Conservation (phyloP, 1,140 invertebrate genomes). For the Colletes gigas region DNA sequence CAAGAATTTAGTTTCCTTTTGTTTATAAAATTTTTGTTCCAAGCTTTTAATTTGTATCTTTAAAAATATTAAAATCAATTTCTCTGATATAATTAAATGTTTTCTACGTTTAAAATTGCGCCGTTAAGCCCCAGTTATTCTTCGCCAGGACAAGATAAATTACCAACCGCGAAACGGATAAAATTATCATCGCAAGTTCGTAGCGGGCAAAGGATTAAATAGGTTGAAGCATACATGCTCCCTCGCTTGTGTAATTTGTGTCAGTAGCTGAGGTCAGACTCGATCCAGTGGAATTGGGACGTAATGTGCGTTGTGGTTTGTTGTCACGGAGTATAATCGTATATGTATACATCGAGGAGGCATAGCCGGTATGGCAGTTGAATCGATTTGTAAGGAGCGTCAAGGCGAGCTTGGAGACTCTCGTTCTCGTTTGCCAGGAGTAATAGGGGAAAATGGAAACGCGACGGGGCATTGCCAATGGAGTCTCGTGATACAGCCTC, state of each 20-base stretch:
- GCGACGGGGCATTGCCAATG: conserved; percentile 16
- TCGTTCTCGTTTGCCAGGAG: conserved; percentile 67
- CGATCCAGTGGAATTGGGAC: conserved; percentile 50
- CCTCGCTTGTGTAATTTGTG: conserved; percentile 34
- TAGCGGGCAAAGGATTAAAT: conserved; percentile 19
- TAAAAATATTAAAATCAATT: too few relatives aligned
- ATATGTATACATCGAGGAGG: conserved; percentile 6
- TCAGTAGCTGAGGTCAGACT: conserved; percentile 25
- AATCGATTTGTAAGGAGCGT: conserved; percentile 78
- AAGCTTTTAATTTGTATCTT: too few relatives aligned
- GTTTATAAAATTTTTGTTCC: too few relatives aligned
- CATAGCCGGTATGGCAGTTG: conserved; percentile 66
- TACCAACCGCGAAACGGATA: neutral
- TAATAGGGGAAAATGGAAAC: conserved; percentile 29
- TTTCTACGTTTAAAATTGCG: neutral
- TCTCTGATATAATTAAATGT: too few relatives aligned
- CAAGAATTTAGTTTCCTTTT: too few relatives aligned
- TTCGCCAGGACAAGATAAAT: neutral
- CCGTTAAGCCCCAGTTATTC: conserved; percentile 4
- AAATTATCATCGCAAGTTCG: neutral
- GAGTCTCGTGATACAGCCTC: neutral
- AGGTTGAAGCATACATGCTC: conserved; percentile 6
- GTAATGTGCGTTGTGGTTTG: conserved; percentile 50
- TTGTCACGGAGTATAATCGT: conserved; percentile 35
- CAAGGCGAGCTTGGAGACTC: conserved; percentile 76